These are phyloP conservation scores for Cochlearius cochlearius DNA, from an alignment of 2,113 vertebrate species.

Conservation along the genomic window DNA sequence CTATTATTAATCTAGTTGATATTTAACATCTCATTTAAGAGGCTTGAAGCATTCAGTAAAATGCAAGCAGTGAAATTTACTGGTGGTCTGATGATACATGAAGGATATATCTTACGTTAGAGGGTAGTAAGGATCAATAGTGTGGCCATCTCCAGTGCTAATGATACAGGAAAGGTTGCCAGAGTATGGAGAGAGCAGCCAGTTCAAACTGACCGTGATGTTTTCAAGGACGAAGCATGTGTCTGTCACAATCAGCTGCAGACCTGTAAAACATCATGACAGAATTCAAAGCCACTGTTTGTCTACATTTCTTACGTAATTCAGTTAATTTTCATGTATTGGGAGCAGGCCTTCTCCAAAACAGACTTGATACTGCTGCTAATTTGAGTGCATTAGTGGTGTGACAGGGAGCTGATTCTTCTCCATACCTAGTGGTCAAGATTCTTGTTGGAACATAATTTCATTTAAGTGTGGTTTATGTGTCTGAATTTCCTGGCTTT, in stretches of 20 bases:
- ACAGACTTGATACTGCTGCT: background rate
- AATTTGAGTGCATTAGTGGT: background rate
- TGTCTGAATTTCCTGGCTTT: background rate
- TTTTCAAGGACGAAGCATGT: conserved; percentile 80
- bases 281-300: background rate
- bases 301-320: background rate
- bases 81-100: background rate
- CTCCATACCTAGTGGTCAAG: background rate
- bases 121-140: conserved; percentile 86
- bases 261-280: conserved; percentile 74
- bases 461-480: background rate
- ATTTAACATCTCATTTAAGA: background rate
- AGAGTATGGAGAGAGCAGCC: conserved; percentile 88
- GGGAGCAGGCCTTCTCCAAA: background rate
- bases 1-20: background rate
- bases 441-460: background rate
- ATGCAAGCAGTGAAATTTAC: background rate
- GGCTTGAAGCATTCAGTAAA: background rate
- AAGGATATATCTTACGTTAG: conserved; percentile 72
- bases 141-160: conserved; percentile 86
- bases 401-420: background rate
- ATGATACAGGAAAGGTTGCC: conserved; percentile 91
- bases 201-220: conserved; percentile 81
- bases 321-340: background rate
- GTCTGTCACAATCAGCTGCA: conserved; percentile 77